These are phyloP conservation scores for Lymantria monacha DNA, from an alignment of 2,888 invertebrate genomes.

Conservation along the genomic window DNA sequence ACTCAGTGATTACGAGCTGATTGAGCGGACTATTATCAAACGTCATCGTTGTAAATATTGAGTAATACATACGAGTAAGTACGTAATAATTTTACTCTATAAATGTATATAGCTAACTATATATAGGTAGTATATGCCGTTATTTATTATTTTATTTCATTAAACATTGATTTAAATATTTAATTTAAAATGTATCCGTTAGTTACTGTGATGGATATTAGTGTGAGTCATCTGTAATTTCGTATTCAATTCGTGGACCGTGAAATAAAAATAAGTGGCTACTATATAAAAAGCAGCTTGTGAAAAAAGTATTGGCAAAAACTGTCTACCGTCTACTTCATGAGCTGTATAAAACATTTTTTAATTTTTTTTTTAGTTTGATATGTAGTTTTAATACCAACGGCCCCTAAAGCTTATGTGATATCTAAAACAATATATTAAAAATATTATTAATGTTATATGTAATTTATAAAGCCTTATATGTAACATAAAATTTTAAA, in stretches of 20 bases:
- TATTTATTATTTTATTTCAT: background rate
- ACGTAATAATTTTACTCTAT: slow-evolving; percentile 10
- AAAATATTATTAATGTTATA: no score
- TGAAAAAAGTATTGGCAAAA: no score
- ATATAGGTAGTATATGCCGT: background rate
- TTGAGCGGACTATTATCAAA: slow-evolving; percentile 21
- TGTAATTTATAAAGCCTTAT: no score
- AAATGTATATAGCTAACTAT: background rate
- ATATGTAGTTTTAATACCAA: no score
- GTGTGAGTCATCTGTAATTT: background rate
- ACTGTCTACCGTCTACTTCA: no score
- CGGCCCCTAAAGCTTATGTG: no score
- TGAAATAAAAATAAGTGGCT: background rate
- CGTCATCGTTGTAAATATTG: slow-evolving; percentile 24
- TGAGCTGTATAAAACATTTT: no score
- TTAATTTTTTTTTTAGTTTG: no score
- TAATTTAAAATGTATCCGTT: no score
- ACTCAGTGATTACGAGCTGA: slow-evolving; percentile 33
- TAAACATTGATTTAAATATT: no score
- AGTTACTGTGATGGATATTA: background rate
- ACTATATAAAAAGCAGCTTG: background rate
- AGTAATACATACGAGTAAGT: slow-evolving; percentile 16
- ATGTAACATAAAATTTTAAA: no score
- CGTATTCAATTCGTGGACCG: background rate
- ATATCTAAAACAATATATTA: no score